A percentile compares a stretch with the other conserved stretches of the same genome.
These are phyloP conservation scores for Dysmachus trigonus DNA, from an alignment of 2,888 invertebrate genomes.

Conservation along the genomic window DNA sequence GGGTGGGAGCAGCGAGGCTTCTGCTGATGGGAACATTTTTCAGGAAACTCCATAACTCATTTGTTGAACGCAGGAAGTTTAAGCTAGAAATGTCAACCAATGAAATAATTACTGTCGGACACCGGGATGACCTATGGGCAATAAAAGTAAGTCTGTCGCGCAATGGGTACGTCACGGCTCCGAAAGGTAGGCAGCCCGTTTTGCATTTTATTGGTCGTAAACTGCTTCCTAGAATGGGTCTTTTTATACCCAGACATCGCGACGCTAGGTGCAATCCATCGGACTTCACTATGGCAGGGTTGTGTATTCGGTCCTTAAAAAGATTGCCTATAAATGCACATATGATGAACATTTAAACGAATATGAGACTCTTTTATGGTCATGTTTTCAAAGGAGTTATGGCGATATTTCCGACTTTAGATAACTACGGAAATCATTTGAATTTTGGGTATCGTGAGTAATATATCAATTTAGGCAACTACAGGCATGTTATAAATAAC, in stretches of 20 bases:
- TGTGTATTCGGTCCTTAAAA: neutral
- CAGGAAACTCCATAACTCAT: constrained; percentile 27
- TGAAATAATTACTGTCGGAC: constrained; percentile 32
- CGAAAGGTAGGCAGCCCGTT: neutral
- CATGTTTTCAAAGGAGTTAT: too few relatives aligned
- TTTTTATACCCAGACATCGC: neutral
- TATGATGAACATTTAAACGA: neutral
- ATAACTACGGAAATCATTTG: neutral
- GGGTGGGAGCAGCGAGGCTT: neutral
- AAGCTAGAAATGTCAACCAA: constrained; percentile 41
- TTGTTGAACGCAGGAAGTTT: constrained; percentile 19
- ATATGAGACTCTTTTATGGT: neutral
- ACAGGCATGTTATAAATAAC: too few relatives aligned
- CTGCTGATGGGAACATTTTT: neutral
- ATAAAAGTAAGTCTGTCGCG: neutral
- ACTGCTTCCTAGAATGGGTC: neutral
- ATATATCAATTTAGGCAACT: too few relatives aligned
- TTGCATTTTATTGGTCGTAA: neutral
- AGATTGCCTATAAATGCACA: neutral
- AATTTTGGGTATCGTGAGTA: too few relatives aligned
- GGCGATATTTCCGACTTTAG: neutral
- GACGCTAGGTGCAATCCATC: neutral
- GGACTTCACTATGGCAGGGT: neutral
- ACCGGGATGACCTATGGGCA: neutral
- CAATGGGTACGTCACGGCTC: neutral